Conservation (phyloP, 64 coral and sea anemone species). For the Stichodactyla helianthus region DNA sequence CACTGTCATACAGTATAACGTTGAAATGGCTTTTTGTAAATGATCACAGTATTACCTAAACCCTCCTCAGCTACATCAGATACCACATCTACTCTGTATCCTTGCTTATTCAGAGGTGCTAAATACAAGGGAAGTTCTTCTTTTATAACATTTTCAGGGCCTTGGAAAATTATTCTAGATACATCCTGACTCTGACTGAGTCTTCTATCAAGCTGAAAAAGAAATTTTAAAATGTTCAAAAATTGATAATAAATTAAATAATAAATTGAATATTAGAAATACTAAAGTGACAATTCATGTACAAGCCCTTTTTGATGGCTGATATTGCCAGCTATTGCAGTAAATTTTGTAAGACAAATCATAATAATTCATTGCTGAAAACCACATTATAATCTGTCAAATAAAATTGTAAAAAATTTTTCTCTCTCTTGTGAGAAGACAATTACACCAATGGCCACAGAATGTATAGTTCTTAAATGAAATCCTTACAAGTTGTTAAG, state of each 20-base stretch:
- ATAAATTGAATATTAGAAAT: not conserved
- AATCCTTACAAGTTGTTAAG: no score
- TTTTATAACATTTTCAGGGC: not conserved
- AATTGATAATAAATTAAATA: not conserved
- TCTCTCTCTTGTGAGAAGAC: no score
- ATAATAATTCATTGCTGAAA: no score
- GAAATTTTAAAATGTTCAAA: not conserved
- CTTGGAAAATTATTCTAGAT: slow-evolving; percentile 1
- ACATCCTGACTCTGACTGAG: not conserved
- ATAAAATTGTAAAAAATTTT: no score
- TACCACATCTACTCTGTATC: not conserved
- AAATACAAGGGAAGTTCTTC: not conserved
- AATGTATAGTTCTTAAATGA: no score
- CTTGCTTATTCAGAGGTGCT: not conserved
- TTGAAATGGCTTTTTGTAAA: not conserved
- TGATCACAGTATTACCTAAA: not conserved
- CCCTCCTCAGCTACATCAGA: not conserved
- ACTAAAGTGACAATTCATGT: no score
- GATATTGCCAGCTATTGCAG: no score
- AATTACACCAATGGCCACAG: no score
- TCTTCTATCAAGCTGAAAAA: slow-evolving; percentile 1
- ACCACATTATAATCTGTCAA: no score
- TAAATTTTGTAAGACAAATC: no score
- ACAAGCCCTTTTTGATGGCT: no score
- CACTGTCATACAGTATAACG: not conserved